phyloP scores from a whole-genome alignment of 2,797 vertebrate species.

The Sebastes kiyomatsui region DNA sequence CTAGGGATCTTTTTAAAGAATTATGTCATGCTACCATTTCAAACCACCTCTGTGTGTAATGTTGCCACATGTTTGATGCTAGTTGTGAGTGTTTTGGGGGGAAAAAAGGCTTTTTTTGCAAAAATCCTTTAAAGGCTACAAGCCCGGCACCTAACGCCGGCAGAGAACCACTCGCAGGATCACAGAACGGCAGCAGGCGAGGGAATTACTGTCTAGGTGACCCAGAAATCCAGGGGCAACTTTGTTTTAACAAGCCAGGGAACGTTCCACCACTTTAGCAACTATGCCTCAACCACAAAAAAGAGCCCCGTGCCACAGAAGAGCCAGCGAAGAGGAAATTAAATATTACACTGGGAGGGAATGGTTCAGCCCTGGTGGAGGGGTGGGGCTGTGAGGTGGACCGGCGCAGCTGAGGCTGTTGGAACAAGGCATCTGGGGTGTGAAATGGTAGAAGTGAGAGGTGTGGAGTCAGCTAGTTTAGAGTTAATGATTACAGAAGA shows the following conservation, averaged over 20 bases:
- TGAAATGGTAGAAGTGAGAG: conserved; percentile 43
- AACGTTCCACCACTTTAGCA: conserved; percentile 82
- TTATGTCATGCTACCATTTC: neutral
- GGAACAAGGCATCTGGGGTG: conserved; percentile 45
- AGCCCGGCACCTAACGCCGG: conserved; percentile 49
- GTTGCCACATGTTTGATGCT: conserved; percentile 11
- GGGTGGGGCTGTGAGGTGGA: conserved; percentile 38
- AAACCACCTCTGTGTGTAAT: conserved; percentile 9
- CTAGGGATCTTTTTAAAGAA: neutral
- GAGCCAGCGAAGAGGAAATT: conserved; percentile 82
- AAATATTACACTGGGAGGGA: conserved; percentile 83
- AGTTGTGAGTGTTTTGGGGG: neutral
- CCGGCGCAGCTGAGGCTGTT: conserved; percentile 34
- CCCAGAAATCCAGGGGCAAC: conserved; percentile 86
- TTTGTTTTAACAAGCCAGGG: conserved; percentile 86
- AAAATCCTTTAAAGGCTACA: conserved; percentile 39
- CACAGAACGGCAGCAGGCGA: conserved; percentile 71
- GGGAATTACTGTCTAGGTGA: conserved; percentile 84
- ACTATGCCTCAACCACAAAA: conserved; percentile 80
- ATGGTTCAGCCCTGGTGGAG: conserved; percentile 61
- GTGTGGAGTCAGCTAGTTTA: conserved; percentile 50
- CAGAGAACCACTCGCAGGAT: conserved; percentile 58
- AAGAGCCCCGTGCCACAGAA: conserved; percentile 77
- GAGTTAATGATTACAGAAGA: conserved; percentile 49
- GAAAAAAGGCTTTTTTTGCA: conserved; percentile 23